phyloP scores from a whole-genome alignment of 2,113 vertebrate genomes.

The Callaeas wilsoni region DNA sequence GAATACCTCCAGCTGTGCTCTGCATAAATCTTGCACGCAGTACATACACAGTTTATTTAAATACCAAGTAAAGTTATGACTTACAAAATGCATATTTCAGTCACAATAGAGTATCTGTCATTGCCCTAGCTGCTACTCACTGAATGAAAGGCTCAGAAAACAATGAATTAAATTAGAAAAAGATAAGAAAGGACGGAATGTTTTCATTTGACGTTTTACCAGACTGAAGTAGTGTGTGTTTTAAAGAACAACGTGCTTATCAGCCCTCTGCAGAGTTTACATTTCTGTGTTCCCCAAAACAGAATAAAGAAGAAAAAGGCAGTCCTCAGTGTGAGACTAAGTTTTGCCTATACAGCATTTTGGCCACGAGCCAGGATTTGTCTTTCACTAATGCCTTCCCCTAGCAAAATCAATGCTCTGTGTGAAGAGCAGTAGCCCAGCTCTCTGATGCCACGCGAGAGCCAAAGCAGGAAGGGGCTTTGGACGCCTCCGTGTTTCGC shows the following conservation, averaged over 20 bases:
- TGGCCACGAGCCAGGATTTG: neutral
- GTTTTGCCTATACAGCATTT: neutral
- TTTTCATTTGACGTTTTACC: neutral
- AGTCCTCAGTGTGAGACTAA: no score
- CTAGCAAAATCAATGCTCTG: accelerated
- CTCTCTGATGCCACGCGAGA: neutral
- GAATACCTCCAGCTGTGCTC: conserved; percentile 49
- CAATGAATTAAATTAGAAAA: conserved; percentile 12
- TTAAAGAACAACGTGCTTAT: neutral
- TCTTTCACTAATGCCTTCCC: neutral
- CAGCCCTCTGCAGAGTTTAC: neutral
- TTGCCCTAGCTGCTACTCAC: conserved; percentile 6
- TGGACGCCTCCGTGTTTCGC: neutral
- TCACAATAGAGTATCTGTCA: conserved; percentile 48
- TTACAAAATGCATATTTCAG: conserved; percentile 65
- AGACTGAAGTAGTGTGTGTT: neutral
- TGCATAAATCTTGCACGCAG: conserved; percentile 40
- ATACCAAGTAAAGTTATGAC: conserved; percentile 60
- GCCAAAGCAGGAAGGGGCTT: neutral
- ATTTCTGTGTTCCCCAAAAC: neutral
- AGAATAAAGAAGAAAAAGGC: neutral
- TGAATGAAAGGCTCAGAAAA: conserved; percentile 21
- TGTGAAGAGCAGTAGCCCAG: neutral
- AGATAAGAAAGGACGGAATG: neutral
- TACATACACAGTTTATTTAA: conserved; percentile 62